phyloP scores from a whole-genome alignment of 2,888 invertebrate species.

The Watsonalla binaria region DNA sequence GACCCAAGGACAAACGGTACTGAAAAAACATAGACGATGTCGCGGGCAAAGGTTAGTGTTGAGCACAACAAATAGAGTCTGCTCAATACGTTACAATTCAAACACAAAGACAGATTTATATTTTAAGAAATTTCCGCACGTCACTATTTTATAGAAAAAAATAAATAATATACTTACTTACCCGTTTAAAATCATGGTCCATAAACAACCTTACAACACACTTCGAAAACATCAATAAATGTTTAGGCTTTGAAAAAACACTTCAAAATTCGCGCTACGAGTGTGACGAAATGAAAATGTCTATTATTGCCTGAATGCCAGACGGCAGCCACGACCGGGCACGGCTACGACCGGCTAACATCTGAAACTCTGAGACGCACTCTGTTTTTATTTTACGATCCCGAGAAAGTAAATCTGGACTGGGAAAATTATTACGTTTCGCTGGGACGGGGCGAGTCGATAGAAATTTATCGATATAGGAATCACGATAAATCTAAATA shows the following conservation, averaged over 20 bases:
- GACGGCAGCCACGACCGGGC: slow-evolving; percentile 33
- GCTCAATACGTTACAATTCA: too few relatives aligned
- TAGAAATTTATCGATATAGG: slow-evolving; percentile 8
- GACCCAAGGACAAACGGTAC: too few relatives aligned
- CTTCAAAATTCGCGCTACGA: slow-evolving; percentile 24
- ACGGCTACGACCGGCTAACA: slow-evolving; percentile 38
- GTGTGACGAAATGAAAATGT: slow-evolving; percentile 28
- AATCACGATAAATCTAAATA: too few relatives aligned
- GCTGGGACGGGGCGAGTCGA: slow-evolving; percentile 27
- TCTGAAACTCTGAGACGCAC: slow-evolving; percentile 29
- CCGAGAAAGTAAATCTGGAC: slow-evolving; percentile 52
- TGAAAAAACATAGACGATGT: too few relatives aligned
- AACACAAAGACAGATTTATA: background rate
- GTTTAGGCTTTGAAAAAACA: slow-evolving; percentile 10
- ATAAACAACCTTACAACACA: slow-evolving; percentile 22
- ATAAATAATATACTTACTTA: slow-evolving; percentile 51
- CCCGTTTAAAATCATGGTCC: slow-evolving; percentile 64
- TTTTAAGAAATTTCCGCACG: slow-evolving; percentile 20
- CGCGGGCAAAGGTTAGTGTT: too few relatives aligned
- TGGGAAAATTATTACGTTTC: slow-evolving; percentile 58
- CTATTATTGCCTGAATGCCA: slow-evolving; percentile 30
- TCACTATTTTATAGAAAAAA: slow-evolving; percentile 23
- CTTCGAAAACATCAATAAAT: slow-evolving; percentile 8
- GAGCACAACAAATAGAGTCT: too few relatives aligned
- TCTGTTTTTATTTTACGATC: slow-evolving; percentile 36